Evolutionary conservation across 2,797 vertebrate genomes (phyloP), one percentile per base, ranked within the genome.

Genomic region (Brachymystax lenok): DNA sequence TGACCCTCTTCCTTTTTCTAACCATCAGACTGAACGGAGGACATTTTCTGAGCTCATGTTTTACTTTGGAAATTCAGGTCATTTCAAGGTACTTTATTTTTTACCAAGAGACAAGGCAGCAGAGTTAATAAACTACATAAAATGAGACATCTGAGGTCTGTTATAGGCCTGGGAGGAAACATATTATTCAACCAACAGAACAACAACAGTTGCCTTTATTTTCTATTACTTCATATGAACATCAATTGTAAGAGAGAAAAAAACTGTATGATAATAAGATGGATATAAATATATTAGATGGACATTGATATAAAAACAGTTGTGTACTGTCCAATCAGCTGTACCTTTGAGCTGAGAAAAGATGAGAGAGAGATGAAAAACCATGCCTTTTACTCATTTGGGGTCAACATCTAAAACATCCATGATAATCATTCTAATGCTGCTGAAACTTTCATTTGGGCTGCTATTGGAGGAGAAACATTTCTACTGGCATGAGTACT

Each of bases 171-270:
- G 63, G 16, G 30, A 28, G 6, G 59, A 67, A 82, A 79, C 72
- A 73, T 28, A 30, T 67, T 72, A 12, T 78, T 84, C 79, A 85
- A 82, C 70, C 85, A 81, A 21, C 79, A 74, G 72, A 89, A 82
- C 12, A 63, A 63, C n/a, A 24, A 86, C 77, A 91, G 85, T 82
- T 92, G 89, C 87, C 90, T 91, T 93, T 91, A 91, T 91, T 93
- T 92, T 92, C 13, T 90, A 90, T 87, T 89, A 7, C 88, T 82
- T 85, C 75, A 72, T 87, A 86, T 73, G 74, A 56, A 83, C 66
- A 87, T 87, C 74, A 24, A 40, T 63, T 73, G 50, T 73, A 73
- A 77, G 71, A 76, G 77, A 81, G 40, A 46, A 13, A 46, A 68
- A 24, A 35, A 30, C 67, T 28, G 52, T 80, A 28, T 35, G 17